phyloP scores from a whole-genome alignment of 2,113 vertebrate genomes.

The Gavialis gangeticus region DNA sequence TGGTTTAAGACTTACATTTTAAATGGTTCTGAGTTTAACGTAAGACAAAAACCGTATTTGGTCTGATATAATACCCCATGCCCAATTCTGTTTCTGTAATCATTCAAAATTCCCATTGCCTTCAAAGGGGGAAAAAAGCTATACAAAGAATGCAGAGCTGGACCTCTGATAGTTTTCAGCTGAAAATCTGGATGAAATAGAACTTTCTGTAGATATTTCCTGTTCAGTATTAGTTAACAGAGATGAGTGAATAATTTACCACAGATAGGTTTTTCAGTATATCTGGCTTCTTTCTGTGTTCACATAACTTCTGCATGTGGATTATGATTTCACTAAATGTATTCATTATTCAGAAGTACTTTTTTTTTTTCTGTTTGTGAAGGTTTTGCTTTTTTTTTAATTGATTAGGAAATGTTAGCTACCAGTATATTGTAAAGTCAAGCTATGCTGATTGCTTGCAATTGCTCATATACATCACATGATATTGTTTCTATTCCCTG shows the following conservation, averaged over 20 bases:
- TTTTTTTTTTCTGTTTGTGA: conserved; percentile 8
- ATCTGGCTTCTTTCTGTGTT: neutral
- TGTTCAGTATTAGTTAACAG: neutral
- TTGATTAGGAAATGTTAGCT: neutral
- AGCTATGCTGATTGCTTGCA: neutral
- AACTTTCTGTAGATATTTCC: neutral
- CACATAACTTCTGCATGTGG: neutral
- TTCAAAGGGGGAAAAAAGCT: neutral
- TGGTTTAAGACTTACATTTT: neutral
- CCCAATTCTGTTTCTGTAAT: neutral
- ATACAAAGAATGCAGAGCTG: neutral
- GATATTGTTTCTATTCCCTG: neutral
- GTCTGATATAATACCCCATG: neutral
- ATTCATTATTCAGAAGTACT: conserved; percentile 17
- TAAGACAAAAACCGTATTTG: neutral
- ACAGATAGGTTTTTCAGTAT: neutral
- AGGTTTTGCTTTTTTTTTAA: neutral
- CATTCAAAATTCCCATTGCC: neutral
- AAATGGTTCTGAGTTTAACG: conserved; percentile 12
- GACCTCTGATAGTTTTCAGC: neutral
- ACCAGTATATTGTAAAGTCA: neutral
- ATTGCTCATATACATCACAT: neutral
- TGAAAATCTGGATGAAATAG: neutral
- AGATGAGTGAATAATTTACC: neutral
- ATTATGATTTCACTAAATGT: neutral